These are phyloP conservation scores for Protobothrops flavoviridis DNA, from an alignment of 2,113 vertebrate species.

Conservation along the genomic window DNA sequence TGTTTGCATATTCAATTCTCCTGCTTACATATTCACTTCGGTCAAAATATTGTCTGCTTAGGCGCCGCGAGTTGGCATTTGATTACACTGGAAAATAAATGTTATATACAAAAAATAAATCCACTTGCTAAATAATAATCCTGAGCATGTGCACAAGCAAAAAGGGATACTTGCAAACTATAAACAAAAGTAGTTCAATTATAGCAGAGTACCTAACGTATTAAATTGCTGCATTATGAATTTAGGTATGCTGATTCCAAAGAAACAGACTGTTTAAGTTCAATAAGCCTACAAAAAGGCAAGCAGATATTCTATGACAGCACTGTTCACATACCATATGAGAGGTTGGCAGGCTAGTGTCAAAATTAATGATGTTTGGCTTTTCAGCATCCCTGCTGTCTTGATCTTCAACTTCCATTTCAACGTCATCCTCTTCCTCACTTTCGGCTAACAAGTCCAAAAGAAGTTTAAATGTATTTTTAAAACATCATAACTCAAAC, in stretches of 20 bases:
- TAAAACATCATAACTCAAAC: background rate
- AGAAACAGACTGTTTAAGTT: background rate
- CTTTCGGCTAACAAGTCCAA: constrained; percentile 72
- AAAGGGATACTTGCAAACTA: background rate
- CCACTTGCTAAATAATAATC: background rate
- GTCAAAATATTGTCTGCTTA: background rate
- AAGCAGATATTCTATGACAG: background rate
- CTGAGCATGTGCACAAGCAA: background rate
- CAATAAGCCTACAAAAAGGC: background rate
- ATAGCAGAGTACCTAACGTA: background rate
- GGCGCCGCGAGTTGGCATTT: accelerated
- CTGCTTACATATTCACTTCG: background rate
- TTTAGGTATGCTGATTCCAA: background rate
- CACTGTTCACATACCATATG: constrained; percentile 79
- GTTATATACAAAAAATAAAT: background rate
- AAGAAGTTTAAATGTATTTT: constrained; percentile 26
- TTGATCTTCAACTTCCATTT: constrained; percentile 93
- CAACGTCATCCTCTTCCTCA: constrained; percentile 86
- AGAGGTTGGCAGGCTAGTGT: constrained; percentile 93
- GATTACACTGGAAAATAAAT: background rate
- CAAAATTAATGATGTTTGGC: constrained; percentile 90
- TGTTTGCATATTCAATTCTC: background rate
- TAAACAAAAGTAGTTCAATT: background rate
- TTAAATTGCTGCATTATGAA: background rate
- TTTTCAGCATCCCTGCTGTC: constrained; percentile 84